Evolutionary conservation across 2,113 vertebrate genomes (phyloP).

Genomic region (Narcine bancroftii): DNA sequence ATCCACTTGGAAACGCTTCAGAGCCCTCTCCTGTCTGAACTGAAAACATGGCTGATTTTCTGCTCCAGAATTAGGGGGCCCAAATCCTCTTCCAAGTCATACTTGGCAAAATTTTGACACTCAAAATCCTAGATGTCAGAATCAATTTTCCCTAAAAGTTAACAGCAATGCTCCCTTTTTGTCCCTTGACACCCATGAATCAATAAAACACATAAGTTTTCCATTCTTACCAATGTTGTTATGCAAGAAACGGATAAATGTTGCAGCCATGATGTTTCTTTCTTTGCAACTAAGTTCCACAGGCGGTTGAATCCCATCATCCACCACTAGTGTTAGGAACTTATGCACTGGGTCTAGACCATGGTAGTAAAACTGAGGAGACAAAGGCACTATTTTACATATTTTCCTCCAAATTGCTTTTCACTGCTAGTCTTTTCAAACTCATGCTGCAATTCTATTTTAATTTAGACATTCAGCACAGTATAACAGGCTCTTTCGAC

Average conservation of each 20-base stretch:
- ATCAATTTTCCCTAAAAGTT: background rate
- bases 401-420: background rate
- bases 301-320: slow-evolving; percentile 94
- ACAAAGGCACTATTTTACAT: slow-evolving; percentile 38
- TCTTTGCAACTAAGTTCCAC: slow-evolving; percentile 97
- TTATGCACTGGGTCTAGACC: slow-evolving; percentile 90
- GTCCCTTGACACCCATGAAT: background rate
- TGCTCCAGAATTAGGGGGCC: background rate
- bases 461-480: no score
- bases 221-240: slow-evolving; percentile 86
- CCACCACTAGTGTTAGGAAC: slow-evolving; percentile 85
- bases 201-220: background rate
- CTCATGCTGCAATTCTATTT: background rate
- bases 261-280: slow-evolving; percentile 95
- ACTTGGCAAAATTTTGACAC: background rate
- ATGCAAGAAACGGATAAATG: slow-evolving; percentile 93
- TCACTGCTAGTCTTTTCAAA: background rate
- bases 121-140: background rate
- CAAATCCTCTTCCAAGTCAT: background rate
- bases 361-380: slow-evolving; percentile 82
- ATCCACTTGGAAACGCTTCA: background rate
- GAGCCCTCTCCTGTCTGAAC: background rate
- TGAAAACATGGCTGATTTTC: background rate
- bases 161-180: background rate
- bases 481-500: no score